Evolutionary conservation across 1,140 invertebrate species (phyloP), one percentile per base, ranked within the genome.

Genomic region (Bactericera cockerelli): DNA sequence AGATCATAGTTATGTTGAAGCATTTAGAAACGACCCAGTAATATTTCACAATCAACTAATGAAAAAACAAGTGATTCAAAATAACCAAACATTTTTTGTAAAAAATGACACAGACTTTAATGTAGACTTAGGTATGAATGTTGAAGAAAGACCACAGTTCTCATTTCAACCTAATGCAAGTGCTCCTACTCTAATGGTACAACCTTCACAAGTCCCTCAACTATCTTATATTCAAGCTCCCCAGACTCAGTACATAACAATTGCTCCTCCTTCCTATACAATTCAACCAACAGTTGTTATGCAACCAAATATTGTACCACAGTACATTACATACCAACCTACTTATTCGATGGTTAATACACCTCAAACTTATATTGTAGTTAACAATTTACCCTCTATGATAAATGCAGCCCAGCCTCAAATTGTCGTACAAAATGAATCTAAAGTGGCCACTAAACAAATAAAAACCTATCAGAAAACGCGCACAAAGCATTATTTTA

Each of bases 401-500:
- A 6, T 10, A 49, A 49, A 49, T 49, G 42, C 19, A 19, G 8
- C 22, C n/a, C 42, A 49, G 22, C 42, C 42, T 6, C 42, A 49
- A 49, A 49, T 49, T 49, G 19, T 49, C n/a, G 19, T 22, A 6
- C 6, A 49, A 10, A 49, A 16, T n/a, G n/a, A 49, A 49, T 16
- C 42, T 4, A 49, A 49, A 49, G n/a, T 49, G 6, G 19, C 56
- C 2, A 57, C 56, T 2, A 57, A 57, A 57, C 26, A 57, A 57
- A 28, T 57, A 10, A 57, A 16, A 31, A 57, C 56, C 2, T 3
- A 3, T 19, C 33, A 57, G 13, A 14, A 57, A 31, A 33, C 56
- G 14, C 22, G 13, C 3, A 56, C 22, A 2, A 31, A 26, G 36
- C 26, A 33, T 19, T 26, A 28, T 14, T 57, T n/a, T n/a, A 28